Base-by-base conservation (phyloP, 92 coral and sea anemone genomes). In the Micromussa lordhowensis region DNA sequence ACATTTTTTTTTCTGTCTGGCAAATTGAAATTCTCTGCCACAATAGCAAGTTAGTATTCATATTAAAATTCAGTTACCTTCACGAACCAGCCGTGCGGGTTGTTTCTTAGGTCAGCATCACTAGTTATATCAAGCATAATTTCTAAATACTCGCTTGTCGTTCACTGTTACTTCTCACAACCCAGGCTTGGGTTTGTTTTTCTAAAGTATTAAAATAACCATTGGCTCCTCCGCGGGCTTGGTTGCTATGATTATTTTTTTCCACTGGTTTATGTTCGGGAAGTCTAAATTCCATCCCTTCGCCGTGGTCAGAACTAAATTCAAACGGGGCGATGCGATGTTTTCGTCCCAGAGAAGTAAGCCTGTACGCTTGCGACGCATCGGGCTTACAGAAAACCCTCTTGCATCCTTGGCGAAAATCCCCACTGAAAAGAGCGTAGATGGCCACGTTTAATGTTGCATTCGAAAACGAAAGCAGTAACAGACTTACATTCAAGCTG, bases 371-470 rank as follows among this genome's bases (percentile, higher is more conserved):
- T 88, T 90, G 96, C 14, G 99, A 97, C 1, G 99, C 80, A 61
- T 97, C 99, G 71, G 96, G 98, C 84, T 97, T 97, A 59, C 93
- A 92, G 72, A 97, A 88, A 3, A 97, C 96, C 48, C 96, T 85
- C 44, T 96, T 95, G 72, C 99, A 97, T 54, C 99, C 99, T 28
- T 92, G 97, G 21, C 99, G 96, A 90, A 97, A 97, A 76, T 97
- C 99, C 34, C 93, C 94, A 44, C 94, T 97, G 92, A 97, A 97
- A 0, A 97, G 68, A 34, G 97, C 91, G 59, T 97, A 97, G 32
- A 96, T 91, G 38, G 93, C 57, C 18, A 96, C 97, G 63, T 95
- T 97, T 26, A 95, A 83, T 0, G 93, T 92, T 4, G 95, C 86
- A 76, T 94, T 95, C 26, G 96, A 86, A 74, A 89, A 97, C 22